Conservation (phyloP, 2,113 vertebrate species). For the Merops nubicus region DNA sequence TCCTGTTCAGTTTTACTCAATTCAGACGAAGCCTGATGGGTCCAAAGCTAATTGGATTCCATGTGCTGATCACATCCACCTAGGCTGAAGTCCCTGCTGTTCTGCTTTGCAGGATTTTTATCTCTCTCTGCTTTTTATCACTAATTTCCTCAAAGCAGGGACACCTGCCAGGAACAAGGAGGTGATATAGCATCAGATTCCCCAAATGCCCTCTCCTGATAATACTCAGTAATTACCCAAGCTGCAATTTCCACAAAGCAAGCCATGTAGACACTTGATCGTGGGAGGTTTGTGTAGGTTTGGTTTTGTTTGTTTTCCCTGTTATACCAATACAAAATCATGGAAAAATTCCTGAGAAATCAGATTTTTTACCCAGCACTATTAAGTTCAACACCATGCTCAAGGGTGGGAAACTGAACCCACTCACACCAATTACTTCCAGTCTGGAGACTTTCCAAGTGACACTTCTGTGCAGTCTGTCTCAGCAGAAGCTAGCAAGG, state of each 20-base stretch:
- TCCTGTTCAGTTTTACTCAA: neutral
- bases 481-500: neutral
- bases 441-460: neutral
- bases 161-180: neutral
- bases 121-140: neutral
- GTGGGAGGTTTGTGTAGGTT: neutral
- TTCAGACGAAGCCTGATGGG: neutral
- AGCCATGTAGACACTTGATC: neutral
- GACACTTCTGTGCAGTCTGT: neutral
- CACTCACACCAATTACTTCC: neutral
- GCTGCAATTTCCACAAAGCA: neutral
- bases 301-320: accelerated
- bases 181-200: neutral
- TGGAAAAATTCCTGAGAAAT: neutral
- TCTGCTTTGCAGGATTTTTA: neutral
- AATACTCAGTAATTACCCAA: neutral
- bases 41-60: neutral
- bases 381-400: neutral
- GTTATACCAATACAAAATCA: neutral
- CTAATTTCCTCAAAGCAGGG: conserved; percentile 1
- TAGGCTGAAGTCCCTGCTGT: neutral
- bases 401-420: neutral
- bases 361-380: neutral
- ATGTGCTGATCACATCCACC: neutral
- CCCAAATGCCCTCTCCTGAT: neutral